phyloP scores from a whole-genome alignment of 1,140 invertebrate genomes.

The Oscheius sp. region DNA sequence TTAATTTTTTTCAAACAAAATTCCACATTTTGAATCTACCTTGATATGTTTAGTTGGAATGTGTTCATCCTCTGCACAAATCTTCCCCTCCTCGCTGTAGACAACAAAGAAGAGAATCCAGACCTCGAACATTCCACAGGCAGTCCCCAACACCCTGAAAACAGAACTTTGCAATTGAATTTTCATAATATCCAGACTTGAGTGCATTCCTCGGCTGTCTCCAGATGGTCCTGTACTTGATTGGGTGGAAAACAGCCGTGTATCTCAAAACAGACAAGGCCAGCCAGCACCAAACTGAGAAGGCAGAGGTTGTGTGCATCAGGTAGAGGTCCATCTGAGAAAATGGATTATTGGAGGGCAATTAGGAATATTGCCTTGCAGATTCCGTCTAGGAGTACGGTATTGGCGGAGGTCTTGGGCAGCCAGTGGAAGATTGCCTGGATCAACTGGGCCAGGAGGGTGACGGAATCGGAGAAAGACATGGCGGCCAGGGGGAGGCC shows the following conservation, averaged over 20 bases:
- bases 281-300: constrained; percentile 57
- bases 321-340: constrained; percentile 52
- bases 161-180: too few species aligned
- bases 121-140: constrained; percentile 37
- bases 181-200: too few species aligned
- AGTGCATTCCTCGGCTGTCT: constrained; percentile 52
- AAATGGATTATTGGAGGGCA: background rate
- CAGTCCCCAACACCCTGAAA: constrained; percentile 38
- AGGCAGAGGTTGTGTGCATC: constrained; percentile 55
- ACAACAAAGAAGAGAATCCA: constrained; percentile 50
- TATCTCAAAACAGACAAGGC: constrained; percentile 53
- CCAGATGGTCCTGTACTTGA: constrained; percentile 55
- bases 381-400: constrained; percentile 39
- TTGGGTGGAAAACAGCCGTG: constrained; percentile 55
- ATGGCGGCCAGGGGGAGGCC: constrained; percentile 53
- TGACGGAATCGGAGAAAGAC: constrained; percentile 56
- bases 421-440: constrained; percentile 52
- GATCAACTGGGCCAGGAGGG: constrained; percentile 43
- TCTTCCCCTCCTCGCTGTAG: constrained; percentile 42
- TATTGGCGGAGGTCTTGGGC: constrained; percentile 17
- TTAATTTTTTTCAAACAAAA: background rate
- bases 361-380: constrained; percentile 49
- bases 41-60: constrained; percentile 17
- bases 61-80: constrained; percentile 42
- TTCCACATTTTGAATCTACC: constrained; percentile 7